Conservation (phyloP, 2,888 invertebrate genomes). For the Xanthorhoe spadicearia region DNA sequence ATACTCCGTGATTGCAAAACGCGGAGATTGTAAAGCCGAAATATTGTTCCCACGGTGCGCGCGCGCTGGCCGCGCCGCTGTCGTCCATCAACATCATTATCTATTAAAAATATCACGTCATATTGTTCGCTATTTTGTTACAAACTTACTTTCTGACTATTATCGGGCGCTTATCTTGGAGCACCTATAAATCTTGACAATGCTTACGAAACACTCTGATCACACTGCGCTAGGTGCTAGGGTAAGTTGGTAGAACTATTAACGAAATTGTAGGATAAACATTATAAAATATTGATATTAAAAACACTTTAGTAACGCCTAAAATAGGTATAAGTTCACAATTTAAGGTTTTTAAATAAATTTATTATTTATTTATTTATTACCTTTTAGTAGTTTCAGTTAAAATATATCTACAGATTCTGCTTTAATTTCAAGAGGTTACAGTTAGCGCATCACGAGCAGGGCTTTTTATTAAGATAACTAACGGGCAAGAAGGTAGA, state of each 20-base stretch:
- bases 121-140: constrained; percentile 82
- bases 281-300: background rate
- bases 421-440: background rate
- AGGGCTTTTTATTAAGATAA: constrained; percentile 22
- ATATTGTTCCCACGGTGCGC: constrained; percentile 80
- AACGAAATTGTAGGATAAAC: background rate
- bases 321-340: background rate
- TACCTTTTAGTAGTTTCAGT: background rate
- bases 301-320: background rate
- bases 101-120: constrained; percentile 84
- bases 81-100: constrained; percentile 83
- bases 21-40: constrained; percentile 71
- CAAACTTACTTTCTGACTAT: constrained; percentile 76
- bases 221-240: constrained; percentile 13
- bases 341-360: no score
- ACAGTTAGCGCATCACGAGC: constrained; percentile 19
- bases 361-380: no score
- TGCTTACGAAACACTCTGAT: constrained; percentile 69
- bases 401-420: background rate
- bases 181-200: constrained; percentile 77
- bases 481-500: constrained; percentile 22
- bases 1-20: constrained; percentile 75
- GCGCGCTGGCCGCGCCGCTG: constrained; percentile 63
- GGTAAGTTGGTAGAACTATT: constrained; percentile 1
- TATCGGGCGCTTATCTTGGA: constrained; percentile 74